Evolutionary conservation across 2,888 invertebrate species (phyloP).

Genomic region (Lottia scabra): DNA sequence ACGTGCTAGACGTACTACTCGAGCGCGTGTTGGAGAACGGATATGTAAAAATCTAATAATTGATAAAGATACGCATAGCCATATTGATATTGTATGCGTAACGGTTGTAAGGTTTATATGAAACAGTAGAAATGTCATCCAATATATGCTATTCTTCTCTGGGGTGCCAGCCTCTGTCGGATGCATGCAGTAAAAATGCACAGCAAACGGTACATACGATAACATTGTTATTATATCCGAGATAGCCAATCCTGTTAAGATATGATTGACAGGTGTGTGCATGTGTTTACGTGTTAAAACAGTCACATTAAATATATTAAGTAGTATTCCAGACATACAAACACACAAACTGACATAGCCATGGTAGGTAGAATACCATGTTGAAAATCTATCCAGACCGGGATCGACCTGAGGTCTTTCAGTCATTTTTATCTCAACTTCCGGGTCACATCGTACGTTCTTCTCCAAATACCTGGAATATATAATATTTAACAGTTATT

Average conservation of each 20-base stretch:
- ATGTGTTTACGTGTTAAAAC: slow-evolving; percentile 86
- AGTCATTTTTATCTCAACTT: slow-evolving; percentile 30
- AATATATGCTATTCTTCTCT: slow-evolving; percentile 60
- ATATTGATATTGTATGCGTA: slow-evolving; percentile 91
- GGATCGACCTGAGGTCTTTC: slow-evolving; percentile 27
- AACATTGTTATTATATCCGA: slow-evolving; percentile 89
- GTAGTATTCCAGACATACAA: slow-evolving; percentile 89
- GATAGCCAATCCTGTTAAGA: slow-evolving; percentile 85
- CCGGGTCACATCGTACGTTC: slow-evolving; percentile 37
- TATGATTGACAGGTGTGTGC: slow-evolving; percentile 89
- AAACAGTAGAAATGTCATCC: slow-evolving; percentile 73
- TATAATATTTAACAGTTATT: not conserved
- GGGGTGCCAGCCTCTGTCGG: slow-evolving; percentile 41
- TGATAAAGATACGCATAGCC: slow-evolving; percentile 90
- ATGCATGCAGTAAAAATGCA: slow-evolving; percentile 73
- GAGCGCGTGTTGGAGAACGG: slow-evolving; percentile 83
- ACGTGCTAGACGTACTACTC: slow-evolving; percentile 74
- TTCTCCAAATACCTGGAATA: slow-evolving; percentile 45
- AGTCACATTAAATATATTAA: slow-evolving; percentile 93
- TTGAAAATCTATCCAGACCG: slow-evolving; percentile 43
- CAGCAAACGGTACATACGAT: slow-evolving; percentile 91
- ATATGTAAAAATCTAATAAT: slow-evolving; percentile 83
- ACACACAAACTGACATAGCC: slow-evolving; percentile 88
- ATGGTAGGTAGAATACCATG: slow-evolving; percentile 73
- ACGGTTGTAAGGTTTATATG: slow-evolving; percentile 90